Percentiles rank a stretch among this genome's conserved stretches.
phyloP scores from a whole-genome alignment of 2,888 invertebrate species.

The Dryomyza anilis region DNA sequence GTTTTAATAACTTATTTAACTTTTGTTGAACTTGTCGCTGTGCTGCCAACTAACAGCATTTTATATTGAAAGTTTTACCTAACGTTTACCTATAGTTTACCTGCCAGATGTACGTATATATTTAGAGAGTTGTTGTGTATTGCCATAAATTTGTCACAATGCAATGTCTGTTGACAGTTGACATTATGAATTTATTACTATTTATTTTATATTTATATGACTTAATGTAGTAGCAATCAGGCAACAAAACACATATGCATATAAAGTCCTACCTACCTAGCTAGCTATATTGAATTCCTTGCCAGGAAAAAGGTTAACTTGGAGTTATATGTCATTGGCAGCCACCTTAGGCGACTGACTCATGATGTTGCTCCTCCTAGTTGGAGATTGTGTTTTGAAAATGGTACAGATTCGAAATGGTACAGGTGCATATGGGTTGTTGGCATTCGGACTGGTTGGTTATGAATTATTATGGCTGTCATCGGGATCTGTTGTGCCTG shows the following conservation, averaged over 20 bases:
- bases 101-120: slow-evolving; percentile 11
- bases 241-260: too few relatives aligned
- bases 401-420: not conserved
- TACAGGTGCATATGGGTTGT: slow-evolving; percentile 8
- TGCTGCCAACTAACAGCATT: not conserved
- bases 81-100: too few relatives aligned
- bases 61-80: not conserved
- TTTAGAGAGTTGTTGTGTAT: slow-evolving; percentile 19
- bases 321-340: not conserved
- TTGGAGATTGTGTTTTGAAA: not conserved
- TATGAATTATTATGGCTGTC: slow-evolving; percentile 22
- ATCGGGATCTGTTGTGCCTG: not conserved
- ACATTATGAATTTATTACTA: slow-evolving; percentile 60
- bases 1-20: slow-evolving; percentile 34
- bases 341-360: too few relatives aligned
- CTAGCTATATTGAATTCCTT: not conserved
- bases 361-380: too few relatives aligned
- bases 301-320: not conserved
- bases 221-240: slow-evolving; percentile 10
- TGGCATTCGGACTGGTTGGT: slow-evolving; percentile 11
- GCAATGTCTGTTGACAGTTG: slow-evolving; percentile 46
- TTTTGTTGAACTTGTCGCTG: not conserved
- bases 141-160: slow-evolving; percentile 40
- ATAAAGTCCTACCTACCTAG: too few relatives aligned
- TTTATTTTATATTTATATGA: slow-evolving; percentile 53